phyloP scores from a whole-genome alignment of 2,113 vertebrate species.

The Okapia johnstoni region DNA sequence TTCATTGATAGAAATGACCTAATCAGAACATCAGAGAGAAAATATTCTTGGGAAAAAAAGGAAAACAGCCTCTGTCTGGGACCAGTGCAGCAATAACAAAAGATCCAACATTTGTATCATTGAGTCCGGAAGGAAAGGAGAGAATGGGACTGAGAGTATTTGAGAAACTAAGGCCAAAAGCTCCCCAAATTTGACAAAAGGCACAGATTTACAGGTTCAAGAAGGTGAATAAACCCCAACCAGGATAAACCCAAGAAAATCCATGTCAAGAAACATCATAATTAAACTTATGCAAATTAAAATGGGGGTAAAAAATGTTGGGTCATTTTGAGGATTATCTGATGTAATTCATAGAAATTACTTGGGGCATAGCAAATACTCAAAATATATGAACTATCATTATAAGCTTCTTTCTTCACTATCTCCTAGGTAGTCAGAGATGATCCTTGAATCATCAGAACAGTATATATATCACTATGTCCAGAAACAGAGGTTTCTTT shows the following conservation, averaged over 20 bases:
- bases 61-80: background rate
- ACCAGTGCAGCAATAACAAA: background rate
- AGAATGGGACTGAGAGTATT: background rate
- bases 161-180: background rate
- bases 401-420: background rate
- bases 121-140: background rate
- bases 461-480: background rate
- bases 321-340: background rate
- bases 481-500: background rate
- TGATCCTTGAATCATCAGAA: background rate
- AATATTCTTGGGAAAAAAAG: background rate
- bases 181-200: background rate
- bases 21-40: background rate
- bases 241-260: background rate
- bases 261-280: background rate
- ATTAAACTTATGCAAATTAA: conserved; percentile 15
- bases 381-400: background rate
- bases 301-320: background rate
- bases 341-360: background rate
- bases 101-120: background rate
- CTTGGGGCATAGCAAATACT: background rate
- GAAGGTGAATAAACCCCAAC: background rate
- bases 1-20: background rate
- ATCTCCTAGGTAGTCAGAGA: background rate
- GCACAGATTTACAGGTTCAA: background rate